Evolutionary conservation across 2,797 vertebrate species (phyloP).

Genomic region (Salmo trutta): DNA sequence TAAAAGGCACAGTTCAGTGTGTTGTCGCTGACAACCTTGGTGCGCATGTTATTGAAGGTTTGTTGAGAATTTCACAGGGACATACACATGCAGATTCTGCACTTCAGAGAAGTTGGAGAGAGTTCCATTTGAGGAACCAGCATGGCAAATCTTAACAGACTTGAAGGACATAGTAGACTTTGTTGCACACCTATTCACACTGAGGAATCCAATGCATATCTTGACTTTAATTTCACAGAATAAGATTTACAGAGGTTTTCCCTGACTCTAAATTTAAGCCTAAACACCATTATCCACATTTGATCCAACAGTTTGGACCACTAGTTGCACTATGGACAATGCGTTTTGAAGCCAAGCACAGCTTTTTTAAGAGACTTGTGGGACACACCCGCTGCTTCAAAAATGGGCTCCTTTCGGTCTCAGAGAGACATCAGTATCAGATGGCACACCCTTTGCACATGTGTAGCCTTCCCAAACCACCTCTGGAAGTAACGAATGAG

Average conservation of each 20-base stretch:
- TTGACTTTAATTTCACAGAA: conserved; percentile 29
- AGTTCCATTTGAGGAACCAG: conserved; percentile 36
- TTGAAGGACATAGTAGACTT: conserved; percentile 30
- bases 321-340: conserved; percentile 6
- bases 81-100: conserved; percentile 22
- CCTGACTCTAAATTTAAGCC: no score
- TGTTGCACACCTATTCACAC: conserved; percentile 29
- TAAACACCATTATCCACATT: conserved; percentile 29
- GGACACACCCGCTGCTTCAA: conserved; percentile 37
- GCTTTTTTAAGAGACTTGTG: conserved; percentile 43
- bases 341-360: conserved; percentile 23
- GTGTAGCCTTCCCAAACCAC: conserved; percentile 3
- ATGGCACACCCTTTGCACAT: conserved; percentile 30
- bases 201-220: conserved; percentile 33
- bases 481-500: conserved; percentile 26
- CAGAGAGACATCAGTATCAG: conserved; percentile 41
- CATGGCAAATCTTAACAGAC: conserved; percentile 31
- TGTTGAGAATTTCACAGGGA: conserved; percentile 7
- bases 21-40: conserved; percentile 15
- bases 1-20: conserved; percentile 7
- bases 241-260: no score
- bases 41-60: conserved; percentile 8
- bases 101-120: conserved; percentile 11
- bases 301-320: conserved; percentile 29
- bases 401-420: conserved; percentile 39